phyloP scores from a whole-genome alignment of 2,888 invertebrate species.

The Cephus sareptanus region DNA sequence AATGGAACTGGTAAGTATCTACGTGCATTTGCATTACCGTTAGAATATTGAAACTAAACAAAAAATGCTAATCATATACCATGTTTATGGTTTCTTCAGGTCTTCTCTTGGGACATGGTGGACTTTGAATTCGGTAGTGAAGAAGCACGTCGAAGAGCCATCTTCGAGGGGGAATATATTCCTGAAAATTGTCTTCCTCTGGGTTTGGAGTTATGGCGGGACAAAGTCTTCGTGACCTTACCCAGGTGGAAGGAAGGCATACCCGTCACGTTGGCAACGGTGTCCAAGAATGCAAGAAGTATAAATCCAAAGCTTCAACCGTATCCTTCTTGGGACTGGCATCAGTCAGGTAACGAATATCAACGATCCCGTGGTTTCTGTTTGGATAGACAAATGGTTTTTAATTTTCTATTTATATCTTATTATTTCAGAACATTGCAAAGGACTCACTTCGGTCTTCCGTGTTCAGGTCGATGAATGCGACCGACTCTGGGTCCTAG shows the following conservation, averaged over 20 bases:
- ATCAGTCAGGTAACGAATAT: conserved; percentile 68
- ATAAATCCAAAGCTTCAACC: conserved; percentile 75
- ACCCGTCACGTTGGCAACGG: conserved; percentile 78
- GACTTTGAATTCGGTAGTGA: conserved; percentile 78
- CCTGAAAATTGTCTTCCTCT: conserved; percentile 80
- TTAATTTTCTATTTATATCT: not conserved
- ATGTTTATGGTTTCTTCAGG: conserved; percentile 49
- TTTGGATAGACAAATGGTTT: not conserved
- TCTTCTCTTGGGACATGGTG: conserved; percentile 80
- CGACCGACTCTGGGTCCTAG: conserved; percentile 82
- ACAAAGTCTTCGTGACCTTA: conserved; percentile 79
- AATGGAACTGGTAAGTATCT: conserved; percentile 54
- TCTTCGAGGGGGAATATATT: conserved; percentile 73
- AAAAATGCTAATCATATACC: not conserved
- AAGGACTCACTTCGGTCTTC: conserved; percentile 81
- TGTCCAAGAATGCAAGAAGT: conserved; percentile 71
- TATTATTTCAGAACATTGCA: conserved; percentile 69
- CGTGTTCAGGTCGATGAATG: conserved; percentile 80
- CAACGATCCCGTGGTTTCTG: not conserved
- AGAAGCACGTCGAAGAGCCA: conserved; percentile 70
- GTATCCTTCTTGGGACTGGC: conserved; percentile 81
- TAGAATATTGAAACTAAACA: not conserved
- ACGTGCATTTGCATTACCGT: not conserved
- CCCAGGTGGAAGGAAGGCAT: conserved; percentile 83
- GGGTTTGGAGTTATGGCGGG: conserved; percentile 77